phyloP scores from a whole-genome alignment of 2,113 vertebrate species.

The Stegostoma tigrinum region DNA sequence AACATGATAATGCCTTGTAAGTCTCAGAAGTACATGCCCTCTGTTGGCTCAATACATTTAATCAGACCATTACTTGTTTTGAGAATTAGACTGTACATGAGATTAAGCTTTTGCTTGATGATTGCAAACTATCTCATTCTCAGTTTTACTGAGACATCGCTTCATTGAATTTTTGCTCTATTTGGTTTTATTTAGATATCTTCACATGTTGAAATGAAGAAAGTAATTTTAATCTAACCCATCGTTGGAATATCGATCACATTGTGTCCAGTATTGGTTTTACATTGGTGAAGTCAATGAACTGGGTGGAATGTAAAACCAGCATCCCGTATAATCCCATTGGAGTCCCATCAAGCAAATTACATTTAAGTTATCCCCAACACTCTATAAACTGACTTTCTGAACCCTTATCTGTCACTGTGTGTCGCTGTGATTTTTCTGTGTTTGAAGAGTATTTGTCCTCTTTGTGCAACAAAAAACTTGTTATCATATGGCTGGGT shows the following conservation, averaged over 20 bases:
- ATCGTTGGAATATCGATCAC: neutral
- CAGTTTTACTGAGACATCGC: neutral
- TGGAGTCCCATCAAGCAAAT: neutral
- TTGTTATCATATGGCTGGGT: too few species aligned
- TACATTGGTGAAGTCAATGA: neutral
- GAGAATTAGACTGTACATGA: neutral
- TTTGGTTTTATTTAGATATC: neutral
- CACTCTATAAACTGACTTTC: neutral
- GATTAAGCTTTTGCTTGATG: neutral
- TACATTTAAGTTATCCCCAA: neutral
- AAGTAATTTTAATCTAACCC: neutral
- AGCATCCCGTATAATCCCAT: neutral
- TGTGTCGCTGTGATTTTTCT: neutral
- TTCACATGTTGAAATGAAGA: neutral
- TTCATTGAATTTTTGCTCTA: neutral
- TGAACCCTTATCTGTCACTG: neutral
- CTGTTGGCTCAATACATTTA: neutral
- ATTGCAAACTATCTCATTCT: neutral
- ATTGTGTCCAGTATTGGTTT: neutral
- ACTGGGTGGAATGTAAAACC: neutral
- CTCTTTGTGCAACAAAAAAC: neutral
- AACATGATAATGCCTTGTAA: conserved; percentile 3
- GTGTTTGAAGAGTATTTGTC: neutral
- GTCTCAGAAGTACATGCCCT: conserved; percentile 36
- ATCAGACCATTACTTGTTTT: neutral